These are phyloP conservation scores for Lemur catta DNA, from an alignment of 2,797 vertebrate species.

Conservation along the genomic window DNA sequence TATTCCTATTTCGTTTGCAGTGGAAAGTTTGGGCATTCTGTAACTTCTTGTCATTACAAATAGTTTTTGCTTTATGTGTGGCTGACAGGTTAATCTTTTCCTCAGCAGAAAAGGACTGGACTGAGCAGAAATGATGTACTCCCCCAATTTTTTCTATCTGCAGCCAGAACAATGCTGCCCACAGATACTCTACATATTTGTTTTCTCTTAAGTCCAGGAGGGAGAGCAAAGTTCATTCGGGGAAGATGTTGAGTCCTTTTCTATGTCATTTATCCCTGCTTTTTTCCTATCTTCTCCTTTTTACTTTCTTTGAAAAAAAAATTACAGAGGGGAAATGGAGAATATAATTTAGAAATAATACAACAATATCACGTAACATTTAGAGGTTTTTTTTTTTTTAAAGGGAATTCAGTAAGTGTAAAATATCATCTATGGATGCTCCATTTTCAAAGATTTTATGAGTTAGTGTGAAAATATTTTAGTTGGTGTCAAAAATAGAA, in stretches of 20 bases:
- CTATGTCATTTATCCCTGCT: not conserved
- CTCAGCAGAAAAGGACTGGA: conserved; percentile 16
- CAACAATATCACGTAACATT: conserved; percentile 23
- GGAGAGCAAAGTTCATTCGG: not conserved
- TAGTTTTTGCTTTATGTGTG: not conserved
- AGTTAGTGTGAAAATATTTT: conserved; percentile 37
- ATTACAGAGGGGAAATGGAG: conserved; percentile 15
- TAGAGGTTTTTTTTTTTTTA: not conserved
- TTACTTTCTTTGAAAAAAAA: not conserved
- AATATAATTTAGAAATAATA: conserved; percentile 39
- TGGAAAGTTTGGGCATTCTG: not conserved
- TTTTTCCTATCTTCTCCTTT: not conserved
- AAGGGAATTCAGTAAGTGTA: conserved; percentile 6
- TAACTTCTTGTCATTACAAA: not conserved
- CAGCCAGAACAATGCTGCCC: not conserved
- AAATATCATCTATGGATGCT: not conserved
- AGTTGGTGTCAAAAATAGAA: conserved; percentile 49
- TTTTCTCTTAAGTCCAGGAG: not conserved
- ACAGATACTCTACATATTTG: not conserved
- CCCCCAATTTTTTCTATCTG: conserved; percentile 19
- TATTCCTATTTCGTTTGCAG: not conserved
- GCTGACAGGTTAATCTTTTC: not conserved
- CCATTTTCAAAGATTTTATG: conserved; percentile 45
- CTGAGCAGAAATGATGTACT: not conserved
- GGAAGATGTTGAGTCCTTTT: not conserved